Evolutionary conservation across 2,888 invertebrate genomes (phyloP).

Genomic region (Cantharis flavilabris): DNA sequence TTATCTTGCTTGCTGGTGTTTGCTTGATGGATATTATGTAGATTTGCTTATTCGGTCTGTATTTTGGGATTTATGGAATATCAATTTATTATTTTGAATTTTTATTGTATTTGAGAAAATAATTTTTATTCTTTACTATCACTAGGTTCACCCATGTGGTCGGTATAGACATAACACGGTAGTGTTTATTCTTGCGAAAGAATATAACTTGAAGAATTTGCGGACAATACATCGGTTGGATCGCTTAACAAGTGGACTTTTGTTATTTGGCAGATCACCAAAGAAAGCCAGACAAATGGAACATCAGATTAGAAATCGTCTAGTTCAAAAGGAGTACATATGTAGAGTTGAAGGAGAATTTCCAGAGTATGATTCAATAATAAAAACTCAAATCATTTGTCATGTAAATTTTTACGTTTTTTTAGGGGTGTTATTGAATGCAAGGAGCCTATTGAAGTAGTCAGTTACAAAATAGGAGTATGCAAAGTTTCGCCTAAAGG

Average conservation of each 20-base stretch:
- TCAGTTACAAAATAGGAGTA: constrained; percentile 95
- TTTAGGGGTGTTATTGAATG: constrained; percentile 80
- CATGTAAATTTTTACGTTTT: constrained; percentile 24
- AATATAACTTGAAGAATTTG: constrained; percentile 91
- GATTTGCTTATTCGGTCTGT: neutral
- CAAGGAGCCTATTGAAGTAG: constrained; percentile 88
- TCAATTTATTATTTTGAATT: neutral
- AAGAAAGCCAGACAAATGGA: constrained; percentile 95
- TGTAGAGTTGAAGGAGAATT: constrained; percentile 94
- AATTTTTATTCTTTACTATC: neutral
- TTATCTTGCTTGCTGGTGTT: neutral
- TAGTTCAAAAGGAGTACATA: constrained; percentile 93
- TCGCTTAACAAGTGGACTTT: constrained; percentile 89
- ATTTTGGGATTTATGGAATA: neutral
- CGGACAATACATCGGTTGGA: constrained; percentile 95
- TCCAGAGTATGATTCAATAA: constrained; percentile 73
- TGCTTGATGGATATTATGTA: neutral
- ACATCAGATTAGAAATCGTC: constrained; percentile 88
- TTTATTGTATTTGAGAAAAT: neutral
- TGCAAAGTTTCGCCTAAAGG: constrained; percentile 93
- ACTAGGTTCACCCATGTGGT: constrained; percentile 95
- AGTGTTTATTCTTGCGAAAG: constrained; percentile 94
- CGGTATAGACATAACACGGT: constrained; percentile 97
- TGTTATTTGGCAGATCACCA: constrained; percentile 91
- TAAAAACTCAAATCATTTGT: neutral